Evolutionary conservation across 2,888 invertebrate species (phyloP), one percentile per base, ranked within the genome.

Genomic region (Apodemia zela): DNA sequence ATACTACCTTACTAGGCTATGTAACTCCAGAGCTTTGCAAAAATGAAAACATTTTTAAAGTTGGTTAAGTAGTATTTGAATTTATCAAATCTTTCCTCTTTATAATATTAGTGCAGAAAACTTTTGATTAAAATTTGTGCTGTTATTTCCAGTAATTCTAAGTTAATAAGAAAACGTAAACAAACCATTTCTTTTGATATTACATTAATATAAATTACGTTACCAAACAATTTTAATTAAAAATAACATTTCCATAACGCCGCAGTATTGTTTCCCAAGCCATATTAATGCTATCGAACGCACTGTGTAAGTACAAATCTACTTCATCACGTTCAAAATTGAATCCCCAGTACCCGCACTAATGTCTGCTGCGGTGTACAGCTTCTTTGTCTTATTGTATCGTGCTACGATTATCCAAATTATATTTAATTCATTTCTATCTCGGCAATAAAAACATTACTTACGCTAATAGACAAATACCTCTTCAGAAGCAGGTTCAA

Each of bases 301-400:
- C 78, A 76, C 77, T 63, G 45, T 69, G 42, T 42, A 42, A 81
- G 78, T 84, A 42, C 42, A 89, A 87, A 89, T 88, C 87, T 88
- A 89, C 81, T 85, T 85, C 89, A 90, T 92, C 92, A 91, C 92
- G 92, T 92, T 88, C 89, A 85, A 88, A 89, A 91, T 91, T 92
- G 91, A 88, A 92, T 92, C 89, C 88, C 15, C 83, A 81, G 79
- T 84, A 82, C 82, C 83, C 82, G 80, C 83, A 76, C 75, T 77
- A 75, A 78, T 73, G 79, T 79, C 77, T 77, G 84, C 85, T 85
- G 83, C 85, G 42, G 42, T 83, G 84, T 82, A 84, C 81, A 42
- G 18, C 18, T 85, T 85, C 82, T 89, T 89, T 90, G 88, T 89
- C 86, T 89, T 89, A 81, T 88, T 86, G 83, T 84, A 81, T 79